Evolutionary conservation across 2,888 invertebrate species (phyloP).

Genomic region (Agrilus mali): DNA sequence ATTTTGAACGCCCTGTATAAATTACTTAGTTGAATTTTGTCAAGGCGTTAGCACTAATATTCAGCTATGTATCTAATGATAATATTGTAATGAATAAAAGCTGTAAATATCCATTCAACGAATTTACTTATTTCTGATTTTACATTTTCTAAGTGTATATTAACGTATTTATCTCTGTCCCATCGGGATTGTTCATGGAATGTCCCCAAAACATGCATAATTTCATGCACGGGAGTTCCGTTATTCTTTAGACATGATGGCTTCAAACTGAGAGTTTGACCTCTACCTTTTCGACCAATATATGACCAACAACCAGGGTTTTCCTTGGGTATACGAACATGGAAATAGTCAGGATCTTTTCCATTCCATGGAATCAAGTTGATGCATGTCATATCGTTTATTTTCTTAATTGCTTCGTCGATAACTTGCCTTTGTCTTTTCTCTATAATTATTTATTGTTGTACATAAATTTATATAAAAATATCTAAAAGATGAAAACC

Average conservation of each 20-base stretch:
- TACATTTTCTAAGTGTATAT: conserved; percentile 55
- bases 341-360: conserved; percentile 45
- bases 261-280: conserved; percentile 58
- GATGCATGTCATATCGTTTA: conserved; percentile 53
- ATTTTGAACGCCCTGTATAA: too few relatives aligned
- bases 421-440: too few relatives aligned
- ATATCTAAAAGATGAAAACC: too few relatives aligned
- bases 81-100: too few relatives aligned
- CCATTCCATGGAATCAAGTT: conserved; percentile 54
- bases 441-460: too few relatives aligned
- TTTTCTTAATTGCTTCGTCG: conserved; percentile 39
- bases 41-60: too few relatives aligned
- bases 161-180: conserved; percentile 58
- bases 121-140: conserved; percentile 44
- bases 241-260: conserved; percentile 49
- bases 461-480: too few relatives aligned
- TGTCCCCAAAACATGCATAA: conserved; percentile 70
- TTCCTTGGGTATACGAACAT: conserved; percentile 54
- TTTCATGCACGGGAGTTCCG: conserved; percentile 66
- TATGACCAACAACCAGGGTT: conserved; percentile 66
- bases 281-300: conserved; percentile 60
- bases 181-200: conserved; percentile 70
- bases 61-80: too few relatives aligned
- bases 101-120: too few relatives aligned
- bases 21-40: too few relatives aligned